Evolutionary conservation across 92 coral and sea anemone genomes (phyloP), one percentile per base, ranked within the genome.

Genomic region (Hydrozoanthus gracilis): DNA sequence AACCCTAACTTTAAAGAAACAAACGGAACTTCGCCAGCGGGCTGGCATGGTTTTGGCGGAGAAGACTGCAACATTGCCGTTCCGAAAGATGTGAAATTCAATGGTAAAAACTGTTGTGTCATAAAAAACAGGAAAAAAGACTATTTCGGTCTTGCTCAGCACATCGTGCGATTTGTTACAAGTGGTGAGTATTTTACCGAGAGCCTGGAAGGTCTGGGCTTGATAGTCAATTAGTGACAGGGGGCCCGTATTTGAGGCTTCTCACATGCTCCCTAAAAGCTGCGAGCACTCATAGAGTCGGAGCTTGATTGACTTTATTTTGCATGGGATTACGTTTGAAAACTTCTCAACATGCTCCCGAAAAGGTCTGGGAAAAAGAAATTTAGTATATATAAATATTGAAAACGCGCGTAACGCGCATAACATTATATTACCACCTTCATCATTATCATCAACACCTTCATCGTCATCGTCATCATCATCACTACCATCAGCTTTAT

Each of bases 31-130:
- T 45, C 76, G 10, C 76, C 76, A 44, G 4, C 44, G 51, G 51
- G 76, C 18, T 71, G 76, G 76, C 17, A 71, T 49, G 76, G 76
- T 9, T 71, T 71, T 10, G 76, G 76, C 76, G 76, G 52, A 15
- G 2, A 8, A 44, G 76, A 71, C 52, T 71, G 76, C 17, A 71
- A 16, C 17, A 71, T 71, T 44, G 52, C 44, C 8, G 51, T 71
- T 71, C 15, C 76, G n/a, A 3, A 51, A 3, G 76, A 71, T 71
- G n/a, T 44, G 6, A 44, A 71, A 12, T 71, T 71, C 76, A 71
- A 71, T 49, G 76, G 76, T 44, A 45, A 71, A 13, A 71, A 7
- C 76, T 71, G 76, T 50, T 71, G 76, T 71, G 10, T 71, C 3
- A 71, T 71, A 51, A 13, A 17, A 15, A 71, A 71, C 51, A 48